These are phyloP conservation scores for Calameuta pallipes DNA, from an alignment of 2,888 invertebrate species.

Conservation along the genomic window DNA sequence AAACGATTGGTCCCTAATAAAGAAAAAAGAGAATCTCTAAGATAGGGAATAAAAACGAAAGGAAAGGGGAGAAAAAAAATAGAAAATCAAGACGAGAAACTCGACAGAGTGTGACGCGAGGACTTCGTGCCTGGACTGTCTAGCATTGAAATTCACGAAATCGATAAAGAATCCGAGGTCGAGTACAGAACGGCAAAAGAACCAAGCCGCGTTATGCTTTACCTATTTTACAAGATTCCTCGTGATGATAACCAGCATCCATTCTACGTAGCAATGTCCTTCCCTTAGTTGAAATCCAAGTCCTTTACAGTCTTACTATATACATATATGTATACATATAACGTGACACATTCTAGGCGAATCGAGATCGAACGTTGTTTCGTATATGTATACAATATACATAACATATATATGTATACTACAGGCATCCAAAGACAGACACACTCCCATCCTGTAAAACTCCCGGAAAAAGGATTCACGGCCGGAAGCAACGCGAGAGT, in stretches of 20 bases:
- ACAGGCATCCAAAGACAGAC: not conserved
- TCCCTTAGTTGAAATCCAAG: not conserved
- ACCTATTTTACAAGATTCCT: constrained; percentile 28
- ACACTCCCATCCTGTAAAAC: not conserved
- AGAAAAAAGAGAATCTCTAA: not conserved
- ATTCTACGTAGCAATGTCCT: not conserved
- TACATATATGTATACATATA: not conserved
- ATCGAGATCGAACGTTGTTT: not conserved
- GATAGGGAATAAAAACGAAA: not conserved
- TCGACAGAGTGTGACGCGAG: constrained; percentile 43
- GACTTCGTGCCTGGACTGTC: constrained; percentile 45
- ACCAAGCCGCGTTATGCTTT: constrained; percentile 18
- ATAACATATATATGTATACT: not conserved
- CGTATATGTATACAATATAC: not conserved
- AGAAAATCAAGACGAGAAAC: constrained; percentile 27
- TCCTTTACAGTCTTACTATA: not conserved
- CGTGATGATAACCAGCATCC: constrained; percentile 25
- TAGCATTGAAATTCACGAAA: constrained; percentile 47
- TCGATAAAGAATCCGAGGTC: constrained; percentile 29
- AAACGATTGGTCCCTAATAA: not conserved
- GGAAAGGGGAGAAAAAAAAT: constrained; percentile 2
- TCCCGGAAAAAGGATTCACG: not conserved
- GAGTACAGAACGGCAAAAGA: not conserved
- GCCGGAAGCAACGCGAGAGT: not conserved
- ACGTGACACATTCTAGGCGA: not conserved